Evolutionary conservation across 1,140 invertebrate species (phyloP).

Genomic region (Drosophila ogumai): DNA sequence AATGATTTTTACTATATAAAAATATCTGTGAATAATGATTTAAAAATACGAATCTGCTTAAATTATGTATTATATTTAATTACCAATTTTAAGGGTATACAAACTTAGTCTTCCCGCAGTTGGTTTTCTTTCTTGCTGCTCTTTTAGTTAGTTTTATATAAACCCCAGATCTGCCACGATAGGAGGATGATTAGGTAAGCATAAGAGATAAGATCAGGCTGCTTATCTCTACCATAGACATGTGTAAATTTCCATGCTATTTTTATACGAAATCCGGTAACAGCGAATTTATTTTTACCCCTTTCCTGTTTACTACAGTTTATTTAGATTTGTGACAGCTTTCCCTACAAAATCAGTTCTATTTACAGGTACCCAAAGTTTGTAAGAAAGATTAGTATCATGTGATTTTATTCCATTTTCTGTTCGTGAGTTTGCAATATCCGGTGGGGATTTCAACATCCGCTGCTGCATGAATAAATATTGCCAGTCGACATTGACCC

Average conservation of each 20-base stretch:
- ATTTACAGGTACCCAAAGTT: slow-evolving; percentile 27
- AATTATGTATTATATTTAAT: no score
- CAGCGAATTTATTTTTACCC: slow-evolving; percentile 33
- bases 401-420: slow-evolving; percentile 6
- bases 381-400: slow-evolving; percentile 8
- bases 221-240: slow-evolving; percentile 40
- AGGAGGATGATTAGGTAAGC: slow-evolving; percentile 18
- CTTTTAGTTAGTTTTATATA: not conserved
- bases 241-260: slow-evolving; percentile 60
- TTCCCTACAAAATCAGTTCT: slow-evolving; percentile 2
- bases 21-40: no score
- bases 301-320: slow-evolving; percentile 14
- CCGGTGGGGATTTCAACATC: slow-evolving; percentile 43
- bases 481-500: slow-evolving; percentile 64
- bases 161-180: slow-evolving; percentile 17
- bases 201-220: slow-evolving; percentile 52
- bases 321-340: slow-evolving; percentile 25
- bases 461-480: slow-evolving; percentile 18
- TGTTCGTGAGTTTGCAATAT: slow-evolving; percentile 19
- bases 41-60: no score
- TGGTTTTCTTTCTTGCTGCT: not conserved
- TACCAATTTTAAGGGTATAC: not conserved
- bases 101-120: not conserved
- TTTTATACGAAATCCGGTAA: slow-evolving; percentile 30
- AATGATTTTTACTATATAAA: no score